Evolutionary conservation across 2,113 vertebrate genomes (phyloP).

Genomic region (Siphamia tubifer): DNA sequence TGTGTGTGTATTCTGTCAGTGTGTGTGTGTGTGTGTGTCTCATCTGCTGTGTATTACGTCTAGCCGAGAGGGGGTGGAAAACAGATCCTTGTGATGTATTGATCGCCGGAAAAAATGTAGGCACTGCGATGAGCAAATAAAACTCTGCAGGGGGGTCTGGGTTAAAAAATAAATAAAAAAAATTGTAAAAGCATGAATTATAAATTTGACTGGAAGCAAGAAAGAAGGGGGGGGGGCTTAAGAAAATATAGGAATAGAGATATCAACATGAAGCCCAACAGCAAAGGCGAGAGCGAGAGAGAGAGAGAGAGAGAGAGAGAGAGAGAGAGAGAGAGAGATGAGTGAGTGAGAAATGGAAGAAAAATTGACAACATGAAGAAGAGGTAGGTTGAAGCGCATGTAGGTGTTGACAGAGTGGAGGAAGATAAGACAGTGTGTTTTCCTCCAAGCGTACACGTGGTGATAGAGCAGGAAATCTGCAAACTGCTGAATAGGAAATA

Average conservation of each 20-base stretch:
- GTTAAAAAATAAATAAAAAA: conserved; percentile 43
- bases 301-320: neutral
- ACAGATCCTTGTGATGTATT: conserved; percentile 75
- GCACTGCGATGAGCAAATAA: conserved; percentile 73
- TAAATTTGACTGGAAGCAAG: conserved; percentile 67
- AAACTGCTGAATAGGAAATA: neutral
- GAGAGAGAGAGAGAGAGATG: neutral
- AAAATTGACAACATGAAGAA: neutral
- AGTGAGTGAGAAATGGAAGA: neutral
- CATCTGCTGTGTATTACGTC: conserved; percentile 30
- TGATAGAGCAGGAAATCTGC: neutral
- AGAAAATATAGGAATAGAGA: conserved; percentile 55
- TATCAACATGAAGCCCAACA: conserved; percentile 34
- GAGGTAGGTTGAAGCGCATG: neutral
- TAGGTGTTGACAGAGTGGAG: neutral
- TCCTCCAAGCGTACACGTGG: neutral
- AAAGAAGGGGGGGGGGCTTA: conserved; percentile 40
- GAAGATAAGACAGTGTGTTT: conserved; percentile 16
- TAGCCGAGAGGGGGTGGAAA: conserved; percentile 60
- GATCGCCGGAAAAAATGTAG: conserved; percentile 71
- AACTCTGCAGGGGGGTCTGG: conserved; percentile 62
- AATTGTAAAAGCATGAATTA: conserved; percentile 65
- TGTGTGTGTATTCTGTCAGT: neutral
- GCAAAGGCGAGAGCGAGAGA: neutral
- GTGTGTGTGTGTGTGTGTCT: conserved; percentile 3